Evolutionary conservation across 1,140 invertebrate species (phyloP), one percentile per base, ranked within the genome.

Genomic region (Amphibalanus amphitrite): DNA sequence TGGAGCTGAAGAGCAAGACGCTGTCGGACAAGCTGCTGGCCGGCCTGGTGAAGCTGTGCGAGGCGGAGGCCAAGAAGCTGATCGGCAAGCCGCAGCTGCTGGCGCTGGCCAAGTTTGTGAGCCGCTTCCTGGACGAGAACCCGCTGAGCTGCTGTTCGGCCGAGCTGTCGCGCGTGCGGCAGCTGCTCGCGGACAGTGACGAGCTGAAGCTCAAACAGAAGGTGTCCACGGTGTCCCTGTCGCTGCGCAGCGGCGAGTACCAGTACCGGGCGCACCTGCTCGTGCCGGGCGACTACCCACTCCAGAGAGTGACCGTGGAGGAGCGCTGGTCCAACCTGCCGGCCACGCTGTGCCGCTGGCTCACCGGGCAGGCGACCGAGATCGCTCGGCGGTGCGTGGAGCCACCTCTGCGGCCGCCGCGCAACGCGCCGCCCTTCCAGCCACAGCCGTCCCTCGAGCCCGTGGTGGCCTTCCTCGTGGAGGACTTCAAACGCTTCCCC

Each of bases 1-100:
- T 89, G n/a, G 88, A 90, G 80, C 78, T 91, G 0, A 90, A 89
- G 76, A 89, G 87, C 75, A 89, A 88, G 79, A 85, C 84, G 59
- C 78, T 90, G 10, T 85, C 86, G 0, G 81, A 84, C 6, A 88
- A 85, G 77, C 79, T 90, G 65, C 79, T 89, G 13, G 80, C 84
- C 69, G 83, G 84, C 68, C 77, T 90, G 40, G 84, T 86, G 15
- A 82, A 83, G 72, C 78, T 89, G 13, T 86, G 86, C 77, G 88
- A 90, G 74, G 82, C 85, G 72, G 84, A 89, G 77, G 83, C 84
- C 1, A 86, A 86, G 76, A 86, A 84, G 75, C 77, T 82, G 47
- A 69, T 86, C 23, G 86, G 86, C 0, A 85, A 86, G 74, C 77
- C 75, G 75, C 80, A 83, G 79, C 77, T 86, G 47, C 75, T 86